These are phyloP conservation scores for Lydus trimaculatus DNA, from an alignment of 2,888 invertebrate species.

Conservation along the genomic window DNA sequence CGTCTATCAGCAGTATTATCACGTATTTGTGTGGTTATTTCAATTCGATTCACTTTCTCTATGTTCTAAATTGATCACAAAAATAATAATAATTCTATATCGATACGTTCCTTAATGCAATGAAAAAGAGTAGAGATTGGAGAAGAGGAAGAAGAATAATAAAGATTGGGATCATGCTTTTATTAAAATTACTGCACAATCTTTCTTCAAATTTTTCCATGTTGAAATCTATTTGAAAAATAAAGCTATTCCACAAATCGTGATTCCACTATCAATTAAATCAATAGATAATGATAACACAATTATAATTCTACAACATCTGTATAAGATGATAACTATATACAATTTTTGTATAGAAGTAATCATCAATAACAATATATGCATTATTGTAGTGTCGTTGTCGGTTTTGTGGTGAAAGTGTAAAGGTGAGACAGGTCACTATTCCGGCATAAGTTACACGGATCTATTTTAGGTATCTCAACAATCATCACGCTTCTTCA, in stretches of 20 bases:
- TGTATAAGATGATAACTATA: background rate
- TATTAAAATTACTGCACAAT: background rate
- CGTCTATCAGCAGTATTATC: background rate
- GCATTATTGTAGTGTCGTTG: background rate
- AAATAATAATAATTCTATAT: no score
- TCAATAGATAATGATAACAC: background rate
- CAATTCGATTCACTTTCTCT: background rate
- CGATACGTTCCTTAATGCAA: no score
- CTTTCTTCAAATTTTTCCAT: background rate
- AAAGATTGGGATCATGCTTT: no score
- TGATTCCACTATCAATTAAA: background rate
- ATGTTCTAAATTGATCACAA: background rate
- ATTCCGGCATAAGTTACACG: background rate
- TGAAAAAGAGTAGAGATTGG: background rate
- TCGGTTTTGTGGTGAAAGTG: background rate
- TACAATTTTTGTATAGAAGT: background rate
- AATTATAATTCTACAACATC: background rate
- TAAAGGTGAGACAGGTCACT: background rate
- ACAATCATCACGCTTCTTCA: slow-evolving; percentile 2
- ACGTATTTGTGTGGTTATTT: background rate
- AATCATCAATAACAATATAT: background rate
- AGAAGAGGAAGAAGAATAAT: no score
- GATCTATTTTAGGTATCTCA: background rate
- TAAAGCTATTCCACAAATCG: background rate
- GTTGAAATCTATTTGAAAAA: background rate